phyloP scores from a whole-genome alignment of 2,797 vertebrate genomes.

The Hafferia zeledoni region DNA sequence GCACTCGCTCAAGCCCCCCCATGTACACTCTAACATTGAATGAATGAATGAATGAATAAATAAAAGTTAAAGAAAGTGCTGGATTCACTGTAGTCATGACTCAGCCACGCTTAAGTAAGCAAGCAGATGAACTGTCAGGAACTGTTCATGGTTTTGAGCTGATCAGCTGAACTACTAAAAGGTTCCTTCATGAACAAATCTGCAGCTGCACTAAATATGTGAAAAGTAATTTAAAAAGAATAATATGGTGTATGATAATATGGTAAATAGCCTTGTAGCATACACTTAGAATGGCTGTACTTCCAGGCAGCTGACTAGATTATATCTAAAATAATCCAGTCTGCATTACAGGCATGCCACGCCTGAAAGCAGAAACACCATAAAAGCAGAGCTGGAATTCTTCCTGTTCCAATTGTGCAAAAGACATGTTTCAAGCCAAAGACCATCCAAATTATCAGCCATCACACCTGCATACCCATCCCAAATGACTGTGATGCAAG shows the following conservation, averaged over 20 bases:
- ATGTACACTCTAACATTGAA: neutral
- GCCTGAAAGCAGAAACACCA: neutral
- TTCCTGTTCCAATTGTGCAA: neutral
- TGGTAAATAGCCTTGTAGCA: neutral
- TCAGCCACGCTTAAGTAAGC: constrained; percentile 30
- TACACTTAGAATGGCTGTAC: neutral
- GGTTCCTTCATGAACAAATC: neutral
- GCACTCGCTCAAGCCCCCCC: neutral
- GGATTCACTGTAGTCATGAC: neutral
- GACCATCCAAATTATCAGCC: neutral
- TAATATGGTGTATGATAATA: neutral
- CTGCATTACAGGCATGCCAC: neutral
- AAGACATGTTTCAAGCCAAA: neutral
- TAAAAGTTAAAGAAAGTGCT: neutral
- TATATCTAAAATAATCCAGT: neutral
- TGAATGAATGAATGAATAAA: neutral
- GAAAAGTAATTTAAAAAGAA: neutral
- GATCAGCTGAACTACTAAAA: constrained; percentile 43
- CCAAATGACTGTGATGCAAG: neutral
- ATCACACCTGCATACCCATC: neutral
- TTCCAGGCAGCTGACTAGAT: constrained; percentile 17
- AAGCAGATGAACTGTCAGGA: constrained; percentile 46
- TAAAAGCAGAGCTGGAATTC: neutral
- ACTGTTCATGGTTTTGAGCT: constrained; percentile 1
- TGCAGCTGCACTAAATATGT: neutral